These are phyloP conservation scores for Torymus tubicola DNA, from an alignment of 2,888 invertebrate species.

Conservation along the genomic window DNA sequence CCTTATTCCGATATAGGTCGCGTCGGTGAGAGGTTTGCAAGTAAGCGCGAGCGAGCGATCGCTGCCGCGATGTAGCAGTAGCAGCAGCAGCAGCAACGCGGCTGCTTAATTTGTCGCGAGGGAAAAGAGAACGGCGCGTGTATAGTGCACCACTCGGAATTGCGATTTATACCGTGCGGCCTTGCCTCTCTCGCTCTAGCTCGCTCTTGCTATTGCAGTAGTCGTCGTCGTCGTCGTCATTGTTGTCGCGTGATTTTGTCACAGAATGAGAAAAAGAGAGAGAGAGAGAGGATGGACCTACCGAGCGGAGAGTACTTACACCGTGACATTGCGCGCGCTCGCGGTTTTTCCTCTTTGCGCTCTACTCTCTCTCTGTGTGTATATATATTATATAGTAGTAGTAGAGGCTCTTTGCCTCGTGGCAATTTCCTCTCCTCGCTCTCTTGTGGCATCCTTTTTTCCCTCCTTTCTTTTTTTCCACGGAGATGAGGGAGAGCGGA, in stretches of 20 bases:
- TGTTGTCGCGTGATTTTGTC: slow-evolving; percentile 6
- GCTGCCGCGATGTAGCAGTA: no score
- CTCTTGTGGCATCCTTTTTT: no score
- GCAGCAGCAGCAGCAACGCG: slow-evolving; percentile 50
- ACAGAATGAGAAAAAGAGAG: no score
- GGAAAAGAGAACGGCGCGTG: slow-evolving; percentile 58
- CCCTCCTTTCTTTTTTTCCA: no score
- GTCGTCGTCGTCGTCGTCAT: slow-evolving; percentile 3
- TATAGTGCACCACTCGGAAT: slow-evolving; percentile 49
- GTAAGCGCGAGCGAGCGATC: slow-evolving; percentile 59
- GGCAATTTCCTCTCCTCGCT: no score
- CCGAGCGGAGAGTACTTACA: slow-evolving; percentile 1
- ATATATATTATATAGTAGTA: no score
- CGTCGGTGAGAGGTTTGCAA: slow-evolving; percentile 65
- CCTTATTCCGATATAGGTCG: slow-evolving; percentile 64
- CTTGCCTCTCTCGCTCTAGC: slow-evolving; percentile 15
- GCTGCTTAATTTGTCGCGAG: slow-evolving; percentile 64
- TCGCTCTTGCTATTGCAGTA: neutral
- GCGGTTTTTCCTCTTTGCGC: slow-evolving; percentile 2
- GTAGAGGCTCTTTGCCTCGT: no score
- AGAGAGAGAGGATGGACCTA: no score
- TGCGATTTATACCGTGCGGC: slow-evolving; percentile 37
- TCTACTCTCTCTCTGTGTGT: no score
- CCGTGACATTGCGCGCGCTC: slow-evolving; percentile 31
- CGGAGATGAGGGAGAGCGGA: no score